Base-by-base conservation (phyloP, 2,113 vertebrate genomes). In the Cyprinodon tularosa region DNA sequence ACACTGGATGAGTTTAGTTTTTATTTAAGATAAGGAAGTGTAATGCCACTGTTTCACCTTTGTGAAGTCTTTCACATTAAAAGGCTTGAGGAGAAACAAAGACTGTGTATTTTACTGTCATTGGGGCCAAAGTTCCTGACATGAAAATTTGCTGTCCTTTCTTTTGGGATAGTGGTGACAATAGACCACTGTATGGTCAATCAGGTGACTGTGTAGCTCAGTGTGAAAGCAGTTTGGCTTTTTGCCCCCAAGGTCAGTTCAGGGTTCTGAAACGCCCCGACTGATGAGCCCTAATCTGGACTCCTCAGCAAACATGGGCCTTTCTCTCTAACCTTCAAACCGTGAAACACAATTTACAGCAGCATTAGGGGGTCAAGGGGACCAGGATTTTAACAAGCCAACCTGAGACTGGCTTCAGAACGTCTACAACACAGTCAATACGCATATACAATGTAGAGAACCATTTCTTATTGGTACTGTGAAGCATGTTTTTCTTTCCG, bases 231-330 rank as follows among this genome's bases (percentile, higher is more conserved):
- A 69, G 88, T 91, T 81, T 93, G 91, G 92, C 95, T 95, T 93
- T 94, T 95, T 91, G 85, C 76, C 94, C 94, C 91, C 66, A 82
- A 93, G 95, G 96, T 96, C 95, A 96, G 86, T 87, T 91, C 73
- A 88, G 93, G 89, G 89, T 93, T 94, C 94, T 94, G 84, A 72
- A 85, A 80, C 91, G 82, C 90, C 89, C 86, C 93, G 83, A 90
- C 88, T 92, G 92, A 96, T 97, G 96, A 96, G 94, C 94, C 90
- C 94, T 96, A 96, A 96, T 97, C 91, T 95, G 91, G 93, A 92
- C 91, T 93, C 89, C 86, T 90, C 86, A 78, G 87, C 94, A 92
- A 94, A 94, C 85, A 93, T 86, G 91, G 91, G 94, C 79, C 74
- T 91, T 91, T 93, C 88, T 91, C 88, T 90, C 81, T 82, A 89